Evolutionary conservation across 64 coral and sea anemone species (phyloP).

Genomic region (Stylophora pistillata): DNA sequence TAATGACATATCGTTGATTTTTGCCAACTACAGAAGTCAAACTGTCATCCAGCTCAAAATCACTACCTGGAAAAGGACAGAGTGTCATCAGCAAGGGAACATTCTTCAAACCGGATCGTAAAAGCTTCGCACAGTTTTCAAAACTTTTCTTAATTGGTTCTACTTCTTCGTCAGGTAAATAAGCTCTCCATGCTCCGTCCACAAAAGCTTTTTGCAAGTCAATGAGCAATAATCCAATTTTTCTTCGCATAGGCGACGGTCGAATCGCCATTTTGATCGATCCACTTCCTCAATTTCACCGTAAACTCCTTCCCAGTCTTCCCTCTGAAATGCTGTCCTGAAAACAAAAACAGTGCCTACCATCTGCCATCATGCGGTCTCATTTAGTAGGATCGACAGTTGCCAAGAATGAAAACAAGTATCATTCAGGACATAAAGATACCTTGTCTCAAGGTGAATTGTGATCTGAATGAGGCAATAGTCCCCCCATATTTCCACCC

Average conservation of each 20-base stretch:
- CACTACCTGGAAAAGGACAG: slow-evolving; percentile 32
- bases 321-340: background rate
- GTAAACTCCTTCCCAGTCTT: background rate
- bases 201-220: slow-evolving; percentile 45
- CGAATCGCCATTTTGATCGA: background rate
- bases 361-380: no score
- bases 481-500: no score
- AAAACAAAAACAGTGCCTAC: no score
- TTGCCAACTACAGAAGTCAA: slow-evolving; percentile 13
- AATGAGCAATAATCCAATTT: slow-evolving; percentile 36
- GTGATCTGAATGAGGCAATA: no score
- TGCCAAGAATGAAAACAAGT: no score
- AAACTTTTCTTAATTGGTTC: slow-evolving; percentile 48
- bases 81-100: slow-evolving; percentile 44
- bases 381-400: no score
- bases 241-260: background rate
- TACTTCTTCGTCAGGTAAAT: slow-evolving; percentile 48
- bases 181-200: slow-evolving; percentile 41
- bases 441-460: no score
- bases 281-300: background rate
- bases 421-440: no score
- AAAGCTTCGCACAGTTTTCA: slow-evolving; percentile 37
- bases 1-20: slow-evolving; percentile 43
- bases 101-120: slow-evolving; percentile 24
- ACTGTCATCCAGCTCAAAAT: slow-evolving; percentile 33